Evolutionary conservation across 2,113 vertebrate species (phyloP).

Genomic region (Psammodynastes pulverulentus): DNA sequence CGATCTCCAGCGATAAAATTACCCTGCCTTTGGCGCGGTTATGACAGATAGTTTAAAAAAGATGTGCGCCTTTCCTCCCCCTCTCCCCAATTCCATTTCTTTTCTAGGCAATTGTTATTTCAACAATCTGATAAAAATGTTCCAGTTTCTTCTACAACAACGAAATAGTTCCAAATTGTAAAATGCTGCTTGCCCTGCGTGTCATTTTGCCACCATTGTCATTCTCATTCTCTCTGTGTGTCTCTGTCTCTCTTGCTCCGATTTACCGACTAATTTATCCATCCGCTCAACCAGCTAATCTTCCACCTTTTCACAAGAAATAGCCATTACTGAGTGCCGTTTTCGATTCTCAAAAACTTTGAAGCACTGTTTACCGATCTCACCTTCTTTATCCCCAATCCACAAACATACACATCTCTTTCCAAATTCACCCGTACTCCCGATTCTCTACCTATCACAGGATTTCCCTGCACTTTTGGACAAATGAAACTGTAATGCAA

Average conservation of each 20-base stretch:
- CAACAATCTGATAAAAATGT: not conserved
- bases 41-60: not conserved
- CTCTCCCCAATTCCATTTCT: not conserved
- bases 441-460: not conserved
- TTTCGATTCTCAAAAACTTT: not conserved
- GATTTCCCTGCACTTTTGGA: not conserved
- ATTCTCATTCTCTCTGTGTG: not conserved
- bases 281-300: conserved; percentile 22
- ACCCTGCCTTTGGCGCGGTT: not conserved
- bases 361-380: not conserved
- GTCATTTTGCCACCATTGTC: not conserved
- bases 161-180: not conserved
- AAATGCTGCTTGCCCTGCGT: not conserved
- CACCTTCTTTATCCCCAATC: not conserved
- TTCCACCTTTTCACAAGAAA: not conserved
- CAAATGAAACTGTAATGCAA: not conserved
- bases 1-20: not conserved
- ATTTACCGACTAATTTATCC: conserved; percentile 22
- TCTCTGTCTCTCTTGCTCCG: not conserved
- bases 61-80: accelerated
- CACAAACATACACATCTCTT: not conserved
- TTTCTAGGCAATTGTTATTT: not conserved
- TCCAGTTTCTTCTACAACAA: not conserved
- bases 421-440: not conserved
- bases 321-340: not conserved